Percentiles rank a stretch among this genome's conserved stretches.
Conservation (phyloP, 2,797 vertebrate genomes). For the Myripristis murdjan region DNA sequence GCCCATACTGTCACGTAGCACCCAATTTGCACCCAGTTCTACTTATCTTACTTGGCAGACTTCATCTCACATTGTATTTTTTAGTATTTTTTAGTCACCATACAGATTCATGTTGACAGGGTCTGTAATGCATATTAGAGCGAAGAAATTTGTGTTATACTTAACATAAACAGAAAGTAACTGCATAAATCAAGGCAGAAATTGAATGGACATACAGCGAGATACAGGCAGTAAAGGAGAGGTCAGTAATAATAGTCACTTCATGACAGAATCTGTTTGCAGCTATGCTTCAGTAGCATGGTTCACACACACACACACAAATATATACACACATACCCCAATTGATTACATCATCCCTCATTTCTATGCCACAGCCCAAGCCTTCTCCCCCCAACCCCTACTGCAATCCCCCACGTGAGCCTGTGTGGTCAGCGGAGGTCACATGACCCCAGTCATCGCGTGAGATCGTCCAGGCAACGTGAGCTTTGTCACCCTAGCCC, state of each 20-base stretch:
- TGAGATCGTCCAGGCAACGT: conserved; percentile 71
- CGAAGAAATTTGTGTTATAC: too few relatives aligned
- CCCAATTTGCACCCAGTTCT: conserved; percentile 32
- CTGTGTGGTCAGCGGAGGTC: conserved; percentile 56
- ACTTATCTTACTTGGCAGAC: conserved; percentile 16
- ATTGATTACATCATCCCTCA: conserved; percentile 66
- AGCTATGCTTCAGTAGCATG: conserved; percentile 8
- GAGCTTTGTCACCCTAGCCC: conserved; percentile 66
- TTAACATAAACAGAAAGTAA: too few relatives aligned
- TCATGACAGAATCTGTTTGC: conserved; percentile 27
- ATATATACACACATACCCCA: conserved; percentile 16
- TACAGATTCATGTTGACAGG: neutral
- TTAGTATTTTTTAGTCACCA: neutral
- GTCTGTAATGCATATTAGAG: neutral
- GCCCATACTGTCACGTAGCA: conserved; percentile 26
- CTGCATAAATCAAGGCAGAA: conserved; percentile 1
- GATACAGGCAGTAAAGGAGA: conserved; percentile 4
- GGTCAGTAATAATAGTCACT: conserved; percentile 21
- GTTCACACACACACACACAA: neutral
- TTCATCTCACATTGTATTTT: conserved; percentile 13
- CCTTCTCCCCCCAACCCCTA: conserved; percentile 46
- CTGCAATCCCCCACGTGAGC: conserved; percentile 39
- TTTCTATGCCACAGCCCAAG: conserved; percentile 45
- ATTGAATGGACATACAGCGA: neutral
- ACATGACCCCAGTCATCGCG: conserved; percentile 65